Conservation (phyloP, 2,797 vertebrate genomes). For the Gobio occitaniae region DNA sequence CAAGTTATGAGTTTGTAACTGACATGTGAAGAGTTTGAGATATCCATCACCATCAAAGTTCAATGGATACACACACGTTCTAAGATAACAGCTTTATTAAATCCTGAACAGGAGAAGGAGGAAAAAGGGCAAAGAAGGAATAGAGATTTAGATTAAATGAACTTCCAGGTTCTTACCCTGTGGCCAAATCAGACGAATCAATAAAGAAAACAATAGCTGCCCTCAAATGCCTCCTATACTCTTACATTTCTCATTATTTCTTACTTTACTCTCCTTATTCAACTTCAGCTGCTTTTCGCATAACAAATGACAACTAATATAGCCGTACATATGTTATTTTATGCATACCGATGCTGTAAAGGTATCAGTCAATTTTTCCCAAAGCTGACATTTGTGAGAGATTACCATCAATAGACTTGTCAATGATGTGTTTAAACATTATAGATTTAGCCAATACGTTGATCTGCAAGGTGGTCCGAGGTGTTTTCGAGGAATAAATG, state of each 20-base stretch:
- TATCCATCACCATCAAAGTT: not conserved
- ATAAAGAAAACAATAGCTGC: constrained; percentile 23
- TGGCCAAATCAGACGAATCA: constrained; percentile 14
- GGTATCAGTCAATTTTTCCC: not conserved
- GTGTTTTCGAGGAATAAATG: constrained; percentile 6
- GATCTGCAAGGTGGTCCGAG: not conserved
- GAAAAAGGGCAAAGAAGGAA: not conserved
- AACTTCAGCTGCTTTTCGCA: not conserved
- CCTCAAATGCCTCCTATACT: constrained; percentile 18
- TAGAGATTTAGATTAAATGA: constrained; percentile 16
- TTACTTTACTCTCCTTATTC: constrained; percentile 9
- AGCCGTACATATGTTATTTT: not conserved
- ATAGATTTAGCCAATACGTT: not conserved
- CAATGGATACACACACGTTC: not conserved
- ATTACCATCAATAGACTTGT: not conserved
- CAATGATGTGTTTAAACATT: not conserved
- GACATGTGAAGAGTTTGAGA: constrained; percentile 12
- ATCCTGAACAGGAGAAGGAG: constrained; percentile 25
- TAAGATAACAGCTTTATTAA: constrained; percentile 46
- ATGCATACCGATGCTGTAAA: not conserved
- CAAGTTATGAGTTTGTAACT: constrained; percentile 14
- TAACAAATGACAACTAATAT: not conserved
- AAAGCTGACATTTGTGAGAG: not conserved
- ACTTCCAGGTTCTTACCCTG: constrained; percentile 25
- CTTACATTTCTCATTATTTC: not conserved